Base-by-base conservation (phyloP, 64 coral and sea anemone genomes). In the Pachyseris speciosa region DNA sequence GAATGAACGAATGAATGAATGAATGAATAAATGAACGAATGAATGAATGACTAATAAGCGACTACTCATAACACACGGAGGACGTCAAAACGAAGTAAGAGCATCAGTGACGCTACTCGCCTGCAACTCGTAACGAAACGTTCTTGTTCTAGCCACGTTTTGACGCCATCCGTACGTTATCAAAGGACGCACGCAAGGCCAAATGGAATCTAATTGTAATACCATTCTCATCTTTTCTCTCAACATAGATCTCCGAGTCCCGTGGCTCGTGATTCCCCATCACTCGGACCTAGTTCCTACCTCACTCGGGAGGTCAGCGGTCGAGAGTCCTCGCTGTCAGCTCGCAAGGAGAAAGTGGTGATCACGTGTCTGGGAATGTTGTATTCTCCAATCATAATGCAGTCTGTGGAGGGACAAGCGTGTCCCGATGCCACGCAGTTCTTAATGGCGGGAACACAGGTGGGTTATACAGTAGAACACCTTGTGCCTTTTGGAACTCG, bases 381-480 rank as follows among this genome's bases (percentile, higher is more conserved):
- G 17, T 96, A 89, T 67, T 96, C 94, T 16, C 84, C 86, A 39
- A 89, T 96, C 22, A 89, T 96, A 22, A 96, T 96, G 59, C 76
- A 88, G 24, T 68, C 85, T 5, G 59, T 89, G 10, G 94, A 96
- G 28, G 94, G 94, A 5, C 47, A 74, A 20, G 94, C 90, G 1
- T 96, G 94, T 59, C 94, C 94, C 0, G 94, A 96, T 48, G 71
- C 86, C 25, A 96, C 76, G 10, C 85, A 87, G n/a, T 92, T 96
- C 57, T 77, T 96, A 10, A 92, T 96, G 84, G 85, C 84, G 12
- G 94, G 94, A 37, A 55, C 86, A 68, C 75, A 96, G 94, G 94
- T 96, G 55, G 9, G 64, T 28, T 1, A 39, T 41, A n/a, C 29
- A 42, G n/a, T 25, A n/a, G 58, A 69, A 50, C 45, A 72, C 24